Percentiles rank a stretch among this genome's conserved stretches.
Conservation (phyloP, 53 echinoderm and acorn worm genomes). For the Luidia sarsii region DNA sequence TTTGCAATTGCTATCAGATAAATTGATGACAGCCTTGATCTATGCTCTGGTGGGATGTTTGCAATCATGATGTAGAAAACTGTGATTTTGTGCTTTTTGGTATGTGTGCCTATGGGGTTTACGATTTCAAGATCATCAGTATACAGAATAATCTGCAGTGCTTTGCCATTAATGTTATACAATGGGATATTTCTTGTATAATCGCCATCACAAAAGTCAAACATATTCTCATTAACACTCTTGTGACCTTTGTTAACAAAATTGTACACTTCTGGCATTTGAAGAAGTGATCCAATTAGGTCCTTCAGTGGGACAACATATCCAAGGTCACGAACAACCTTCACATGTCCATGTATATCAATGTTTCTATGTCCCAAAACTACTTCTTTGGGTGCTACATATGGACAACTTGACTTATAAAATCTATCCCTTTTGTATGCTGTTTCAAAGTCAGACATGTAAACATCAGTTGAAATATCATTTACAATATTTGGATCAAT, state of each 20-base stretch:
- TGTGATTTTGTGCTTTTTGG: slow-evolving; percentile 69
- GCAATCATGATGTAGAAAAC: slow-evolving; percentile 56
- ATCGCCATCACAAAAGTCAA: slow-evolving; percentile 19
- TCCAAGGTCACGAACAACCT: slow-evolving; percentile 24
- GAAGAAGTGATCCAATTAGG: slow-evolving; percentile 4
- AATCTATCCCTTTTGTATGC: slow-evolving; percentile 4
- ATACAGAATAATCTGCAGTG: slow-evolving; percentile 60
- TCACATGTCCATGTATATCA: slow-evolving; percentile 3
- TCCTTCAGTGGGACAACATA: background rate
- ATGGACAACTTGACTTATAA: slow-evolving; percentile 32
- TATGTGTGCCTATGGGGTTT: too few relatives aligned
- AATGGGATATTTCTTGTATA: slow-evolving; percentile 29
- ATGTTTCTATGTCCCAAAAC: slow-evolving; percentile 36
- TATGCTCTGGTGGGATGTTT: slow-evolving; percentile 65
- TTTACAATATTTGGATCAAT: slow-evolving; percentile 28
- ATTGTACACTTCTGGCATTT: slow-evolving; percentile 19
- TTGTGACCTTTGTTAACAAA: background rate
- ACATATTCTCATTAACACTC: background rate
- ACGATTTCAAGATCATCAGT: slow-evolving; percentile 75
- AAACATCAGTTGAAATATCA: slow-evolving; percentile 6
- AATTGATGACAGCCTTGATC: slow-evolving; percentile 57
- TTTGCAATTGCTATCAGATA: slow-evolving; percentile 66
- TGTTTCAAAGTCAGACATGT: slow-evolving; percentile 25
- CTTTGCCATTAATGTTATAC: slow-evolving; percentile 46
- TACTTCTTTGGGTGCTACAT: slow-evolving; percentile 19